phyloP scores from a whole-genome alignment of 2,888 invertebrate species.

The Yponomeuta evonymella region DNA sequence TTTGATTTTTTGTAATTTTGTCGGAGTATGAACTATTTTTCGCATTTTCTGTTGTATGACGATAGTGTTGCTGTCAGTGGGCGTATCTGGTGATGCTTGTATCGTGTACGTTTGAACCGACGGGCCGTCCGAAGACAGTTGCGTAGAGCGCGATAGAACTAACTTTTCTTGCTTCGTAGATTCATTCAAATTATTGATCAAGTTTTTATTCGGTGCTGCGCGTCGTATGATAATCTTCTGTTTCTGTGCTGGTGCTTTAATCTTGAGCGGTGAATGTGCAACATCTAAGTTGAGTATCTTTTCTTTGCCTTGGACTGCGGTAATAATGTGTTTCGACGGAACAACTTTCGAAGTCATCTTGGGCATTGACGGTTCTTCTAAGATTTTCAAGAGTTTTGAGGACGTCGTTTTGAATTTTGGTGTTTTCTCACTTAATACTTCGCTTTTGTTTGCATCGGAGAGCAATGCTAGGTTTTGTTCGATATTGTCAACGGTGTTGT shows the following conservation, averaged over 20 bases:
- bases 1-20: constrained; percentile 26
- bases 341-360: constrained; percentile 42
- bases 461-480: constrained; percentile 44
- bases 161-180: constrained; percentile 58
- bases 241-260: constrained; percentile 49
- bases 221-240: constrained; percentile 69
- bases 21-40: constrained; percentile 34
- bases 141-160: constrained; percentile 53
- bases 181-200: constrained; percentile 53
- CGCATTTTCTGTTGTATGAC: constrained; percentile 61
- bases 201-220: constrained; percentile 46
- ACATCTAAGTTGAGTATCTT: constrained; percentile 68
- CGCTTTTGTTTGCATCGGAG: constrained; percentile 33
- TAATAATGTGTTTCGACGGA: constrained; percentile 45
- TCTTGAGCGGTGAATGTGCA: constrained; percentile 49
- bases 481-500: constrained; percentile 19
- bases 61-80: constrained; percentile 52
- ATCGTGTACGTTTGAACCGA: constrained; percentile 66
- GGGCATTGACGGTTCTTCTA: constrained; percentile 65
- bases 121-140: constrained; percentile 46
- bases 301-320: constrained; percentile 47
- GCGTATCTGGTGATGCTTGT: constrained; percentile 49
- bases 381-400: constrained; percentile 74
- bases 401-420: constrained; percentile 57
- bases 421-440: constrained; percentile 36